Evolutionary conservation across 2,797 vertebrate species (phyloP).

Genomic region (Falco rusticolus): DNA sequence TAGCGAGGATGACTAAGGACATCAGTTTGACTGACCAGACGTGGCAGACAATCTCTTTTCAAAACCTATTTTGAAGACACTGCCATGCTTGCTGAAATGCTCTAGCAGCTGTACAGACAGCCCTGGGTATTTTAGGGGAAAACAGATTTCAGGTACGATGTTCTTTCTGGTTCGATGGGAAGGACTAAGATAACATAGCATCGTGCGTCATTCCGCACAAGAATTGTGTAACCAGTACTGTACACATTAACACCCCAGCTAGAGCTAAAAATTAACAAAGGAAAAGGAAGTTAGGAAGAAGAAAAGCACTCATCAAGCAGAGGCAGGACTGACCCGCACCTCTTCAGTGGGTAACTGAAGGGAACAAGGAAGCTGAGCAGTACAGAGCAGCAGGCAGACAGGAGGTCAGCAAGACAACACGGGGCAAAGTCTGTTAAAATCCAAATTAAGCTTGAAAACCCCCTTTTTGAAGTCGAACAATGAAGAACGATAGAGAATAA

Average conservation of each 20-base stretch:
- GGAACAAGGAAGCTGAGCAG: neutral
- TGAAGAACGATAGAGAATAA: neutral
- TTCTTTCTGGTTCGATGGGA: neutral
- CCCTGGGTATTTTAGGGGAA: neutral
- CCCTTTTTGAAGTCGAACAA: neutral
- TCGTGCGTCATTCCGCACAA: neutral
- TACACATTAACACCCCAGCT: rapidly evolving
- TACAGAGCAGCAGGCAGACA: neutral
- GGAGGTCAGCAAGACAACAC: neutral
- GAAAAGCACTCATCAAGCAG: neutral
- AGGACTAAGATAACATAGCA: neutral
- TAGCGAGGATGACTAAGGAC: conserved; percentile 25
- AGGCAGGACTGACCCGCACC: neutral
- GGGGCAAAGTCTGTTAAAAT: neutral
- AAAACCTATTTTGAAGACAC: neutral
- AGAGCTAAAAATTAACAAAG: neutral
- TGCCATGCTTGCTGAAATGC: neutral
- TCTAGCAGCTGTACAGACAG: neutral
- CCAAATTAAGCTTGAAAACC: neutral
- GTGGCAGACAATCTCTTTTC: neutral
- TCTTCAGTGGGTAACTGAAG: neutral
- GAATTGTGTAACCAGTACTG: too few relatives aligned
- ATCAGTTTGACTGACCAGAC: neutral
- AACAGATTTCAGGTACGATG: neutral
- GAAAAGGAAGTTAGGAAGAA: neutral